phyloP scores from a whole-genome alignment of 1,140 invertebrate genomes.

The Teleogryllus occipitalis region DNA sequence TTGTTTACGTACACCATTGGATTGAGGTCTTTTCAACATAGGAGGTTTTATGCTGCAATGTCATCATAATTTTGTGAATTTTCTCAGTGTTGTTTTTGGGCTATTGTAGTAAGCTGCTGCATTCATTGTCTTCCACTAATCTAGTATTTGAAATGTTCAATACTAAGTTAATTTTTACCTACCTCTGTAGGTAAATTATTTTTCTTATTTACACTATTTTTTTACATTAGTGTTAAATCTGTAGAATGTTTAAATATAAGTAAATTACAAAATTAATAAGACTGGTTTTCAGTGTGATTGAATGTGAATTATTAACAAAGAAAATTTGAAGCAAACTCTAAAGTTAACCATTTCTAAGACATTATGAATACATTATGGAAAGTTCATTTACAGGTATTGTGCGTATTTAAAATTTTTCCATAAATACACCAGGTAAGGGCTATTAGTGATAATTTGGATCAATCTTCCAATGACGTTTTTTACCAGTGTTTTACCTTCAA shows the following conservation, averaged over 20 bases:
- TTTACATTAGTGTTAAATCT: neutral
- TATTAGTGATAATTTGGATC: too few species aligned
- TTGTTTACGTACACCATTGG: too few species aligned
- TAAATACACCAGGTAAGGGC: too few species aligned
- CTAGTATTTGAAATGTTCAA: neutral
- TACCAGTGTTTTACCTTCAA: too few species aligned
- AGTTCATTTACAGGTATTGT: neutral
- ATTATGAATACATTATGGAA: neutral
- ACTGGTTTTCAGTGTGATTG: neutral
- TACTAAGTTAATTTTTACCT: neutral
- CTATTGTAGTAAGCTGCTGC: neutral
- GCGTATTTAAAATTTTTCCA: too few species aligned
- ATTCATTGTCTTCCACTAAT: neutral
- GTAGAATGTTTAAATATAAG: neutral
- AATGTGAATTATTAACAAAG: neutral
- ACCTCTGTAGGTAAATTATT: neutral
- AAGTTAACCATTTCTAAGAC: neutral
- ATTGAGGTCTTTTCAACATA: too few species aligned
- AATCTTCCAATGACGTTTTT: too few species aligned
- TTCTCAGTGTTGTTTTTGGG: too few species aligned
- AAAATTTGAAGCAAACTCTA: neutral
- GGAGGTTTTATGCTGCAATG: too few species aligned
- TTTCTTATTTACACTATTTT: neutral
- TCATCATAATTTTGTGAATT: too few species aligned
- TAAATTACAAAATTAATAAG: neutral